phyloP scores from a whole-genome alignment of 2,888 invertebrate genomes.

The Parelbella ahira region DNA sequence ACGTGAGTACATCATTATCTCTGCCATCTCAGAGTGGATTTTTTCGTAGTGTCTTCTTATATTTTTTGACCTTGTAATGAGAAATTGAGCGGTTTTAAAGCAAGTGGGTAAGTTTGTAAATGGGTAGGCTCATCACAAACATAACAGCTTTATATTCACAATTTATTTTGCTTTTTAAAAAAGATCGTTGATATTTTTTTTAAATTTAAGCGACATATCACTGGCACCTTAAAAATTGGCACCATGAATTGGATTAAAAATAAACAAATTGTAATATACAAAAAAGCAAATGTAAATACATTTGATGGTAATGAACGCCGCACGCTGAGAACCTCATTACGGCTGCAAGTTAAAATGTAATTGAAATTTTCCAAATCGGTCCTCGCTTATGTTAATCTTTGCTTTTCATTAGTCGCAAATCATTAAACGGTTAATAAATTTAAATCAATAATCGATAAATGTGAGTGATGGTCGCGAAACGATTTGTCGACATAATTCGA shows the following conservation, averaged over 20 bases:
- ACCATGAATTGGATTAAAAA: background rate
- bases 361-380: slow-evolving; percentile 24
- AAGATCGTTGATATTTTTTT: no score
- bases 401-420: slow-evolving; percentile 25
- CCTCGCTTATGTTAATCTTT: slow-evolving; percentile 23
- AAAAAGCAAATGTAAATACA: slow-evolving; percentile 3
- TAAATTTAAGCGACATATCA: no score
- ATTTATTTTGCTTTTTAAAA: no score
- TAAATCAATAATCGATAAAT: slow-evolving; percentile 38
- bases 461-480: slow-evolving; percentile 51
- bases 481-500: slow-evolving; percentile 68
- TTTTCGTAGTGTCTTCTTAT: slow-evolving; percentile 35
- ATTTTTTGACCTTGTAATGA: slow-evolving; percentile 21
- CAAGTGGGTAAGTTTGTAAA: background rate
- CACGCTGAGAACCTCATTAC: slow-evolving; percentile 18
- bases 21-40: slow-evolving; percentile 38
- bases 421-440: slow-evolving; percentile 34
- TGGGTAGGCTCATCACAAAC: background rate
- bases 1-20: slow-evolving; percentile 56
- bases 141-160: no score
- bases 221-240: background rate
- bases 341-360: slow-evolving; percentile 17
- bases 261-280: slow-evolving; percentile 14
- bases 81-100: slow-evolving; percentile 14
- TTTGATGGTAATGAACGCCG: slow-evolving; percentile 13